Base-by-base conservation (phyloP, 1,140 invertebrate genomes). In the Carposina sasakii region DNA sequence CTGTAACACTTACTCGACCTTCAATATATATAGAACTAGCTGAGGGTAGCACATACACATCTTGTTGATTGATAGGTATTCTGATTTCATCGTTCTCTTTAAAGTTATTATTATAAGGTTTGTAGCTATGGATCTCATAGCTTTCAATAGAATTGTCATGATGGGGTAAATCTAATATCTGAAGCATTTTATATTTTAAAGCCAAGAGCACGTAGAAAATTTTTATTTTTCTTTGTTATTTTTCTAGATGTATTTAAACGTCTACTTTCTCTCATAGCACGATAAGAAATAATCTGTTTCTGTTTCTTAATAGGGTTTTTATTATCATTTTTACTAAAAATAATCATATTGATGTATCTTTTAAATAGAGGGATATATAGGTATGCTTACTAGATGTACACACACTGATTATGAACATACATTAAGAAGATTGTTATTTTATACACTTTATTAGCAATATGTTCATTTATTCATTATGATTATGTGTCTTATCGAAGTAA, bases 61-160 rank as follows among this genome's bases (percentile, higher is more conserved):
- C 66, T 63, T 81, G 70, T 53, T 84, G 69, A 57, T 56, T 43
- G 20, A 51, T 48, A 13, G 52, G 10, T 30, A 81, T 85, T 23
- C 67, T 33, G 12, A 39, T 39, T 22, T 39, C 36, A 39, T 39
- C 36, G 22, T 39, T 39, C n/a, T 20, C 36, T 12, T 20, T 20
- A 22, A 39, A 39, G 22, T 15, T 39, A 20, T 39, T 39, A 39
- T 39, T 39, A 20, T 39, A 39, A 10, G 36, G 36, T n/a, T 39
- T 39, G 22, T 39, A 39, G n/a, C 19, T 39, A 39, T 39, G 36
- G 17, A 39, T 39, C 13, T 39, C 36, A 39, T 21, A 39, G 22
- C 36, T 39, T 13, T 39, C 36, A 13, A 39, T 39, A 12, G 36
- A 39, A 20, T 39, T 20, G 19, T 22, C 36, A 13, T 21, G 22